Base-by-base conservation (phyloP, 2,113 vertebrate species). In the Actenoides lindsayi region DNA sequence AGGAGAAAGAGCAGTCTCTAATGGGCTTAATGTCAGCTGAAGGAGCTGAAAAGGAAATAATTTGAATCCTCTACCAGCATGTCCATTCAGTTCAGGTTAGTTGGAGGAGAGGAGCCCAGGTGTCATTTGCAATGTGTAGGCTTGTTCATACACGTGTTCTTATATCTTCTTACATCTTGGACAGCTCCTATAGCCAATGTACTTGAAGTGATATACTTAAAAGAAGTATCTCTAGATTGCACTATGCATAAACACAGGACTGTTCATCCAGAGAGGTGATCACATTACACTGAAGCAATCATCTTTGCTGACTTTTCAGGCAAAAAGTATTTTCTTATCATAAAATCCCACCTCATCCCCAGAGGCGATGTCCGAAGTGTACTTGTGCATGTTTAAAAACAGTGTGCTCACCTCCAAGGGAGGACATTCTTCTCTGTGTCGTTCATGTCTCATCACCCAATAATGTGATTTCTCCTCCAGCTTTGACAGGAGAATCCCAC, bases 341-440 rank as follows among this genome's bases (percentile, higher is more conserved):
- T 50, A 62, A 76, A 94, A 68, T 65, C 42, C 33, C 31, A 48
- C 30, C 35, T 83, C 17, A 35, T 60, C 23, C 35, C 39, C 39
- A 42, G 35, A 51, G 23, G 30, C 1, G 1, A 9, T 15, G 16
- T 84, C 44, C 62, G 64, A 6, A 0, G 0, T 51, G 13, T 39
- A 6, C 87, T 82, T 82, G 46, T 53, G 11, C 39, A 41, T 1
- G 6, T 35, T 77, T 46, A 3, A 4, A 35, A 46, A 15, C 62
- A 19, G 28, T 11, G 18, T 75, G 7, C 46, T 85, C 3, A 42
- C 9, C 2, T 17, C 25, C 1, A 1, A 37, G 27, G 27, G 28
- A 39, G 30, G 17, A 16, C 9, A 2, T 76, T 84, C 21, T 57
- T 28, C 11, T 53, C 50, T 53, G 5, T 17, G 7, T 17, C 15